A percentile compares a stretch with the other conserved stretches of the same genome.
Evolutionary conservation across 2,888 invertebrate species (phyloP).

Genomic region (Apamea epomidion): DNA sequence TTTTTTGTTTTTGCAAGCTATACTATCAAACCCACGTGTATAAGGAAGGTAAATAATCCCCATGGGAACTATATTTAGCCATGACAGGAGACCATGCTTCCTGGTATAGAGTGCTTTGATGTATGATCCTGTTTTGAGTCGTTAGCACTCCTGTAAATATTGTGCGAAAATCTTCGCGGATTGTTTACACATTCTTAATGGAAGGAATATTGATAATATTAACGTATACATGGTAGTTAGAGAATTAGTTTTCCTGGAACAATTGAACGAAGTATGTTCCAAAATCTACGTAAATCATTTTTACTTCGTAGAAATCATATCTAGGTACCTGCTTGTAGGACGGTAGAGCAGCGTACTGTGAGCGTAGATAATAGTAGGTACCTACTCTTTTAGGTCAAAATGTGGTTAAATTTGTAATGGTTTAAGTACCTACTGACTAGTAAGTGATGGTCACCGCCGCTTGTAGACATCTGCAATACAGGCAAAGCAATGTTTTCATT

Average conservation of each 20-base stretch:
- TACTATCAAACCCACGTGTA: conserved; percentile 35
- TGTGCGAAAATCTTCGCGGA: conserved; percentile 34
- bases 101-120: conserved; percentile 71
- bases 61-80: conserved; percentile 55
- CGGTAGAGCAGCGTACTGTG: background rate
- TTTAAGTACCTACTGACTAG: too few relatives aligned
- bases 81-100: conserved; percentile 62
- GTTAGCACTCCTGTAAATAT: conserved; percentile 67
- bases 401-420: background rate
- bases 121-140: conserved; percentile 60
- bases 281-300: background rate
- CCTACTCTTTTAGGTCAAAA: background rate
- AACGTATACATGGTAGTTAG: conserved; percentile 4
- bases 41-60: conserved; percentile 40
- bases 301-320: too few relatives aligned
- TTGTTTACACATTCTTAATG: conserved; percentile 58
- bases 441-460: too few relatives aligned
- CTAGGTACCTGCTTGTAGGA: background rate
- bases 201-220: conserved; percentile 41
- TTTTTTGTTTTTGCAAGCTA: conserved; percentile 48
- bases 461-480: too few relatives aligned
- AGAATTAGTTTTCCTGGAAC: conserved; percentile 37
- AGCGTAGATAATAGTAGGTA: background rate
- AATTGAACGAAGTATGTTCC: too few relatives aligned
- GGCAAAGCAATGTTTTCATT: background rate